A percentile compares a stretch with the other conserved stretches of the same genome.
phyloP scores from a whole-genome alignment of 1,140 invertebrate genomes.

The Diorhabda sublineata region DNA sequence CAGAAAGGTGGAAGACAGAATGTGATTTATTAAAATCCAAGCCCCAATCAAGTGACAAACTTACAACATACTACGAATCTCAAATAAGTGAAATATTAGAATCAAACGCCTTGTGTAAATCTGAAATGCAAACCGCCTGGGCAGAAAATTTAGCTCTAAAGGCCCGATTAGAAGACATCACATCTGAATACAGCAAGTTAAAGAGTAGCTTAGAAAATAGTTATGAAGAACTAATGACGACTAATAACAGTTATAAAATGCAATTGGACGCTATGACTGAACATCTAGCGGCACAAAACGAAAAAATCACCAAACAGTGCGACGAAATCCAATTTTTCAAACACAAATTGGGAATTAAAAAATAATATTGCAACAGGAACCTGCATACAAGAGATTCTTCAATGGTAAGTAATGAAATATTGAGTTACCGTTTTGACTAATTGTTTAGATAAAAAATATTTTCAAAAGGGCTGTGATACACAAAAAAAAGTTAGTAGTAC shows the following conservation, averaged over 20 bases:
- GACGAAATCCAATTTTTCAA: slow-evolving; percentile 62
- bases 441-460: background rate
- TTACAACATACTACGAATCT: slow-evolving; percentile 43
- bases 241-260: slow-evolving; percentile 77
- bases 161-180: slow-evolving; percentile 42
- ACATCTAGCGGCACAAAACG: slow-evolving; percentile 87
- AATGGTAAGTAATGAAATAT: no score
- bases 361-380: slow-evolving; percentile 21
- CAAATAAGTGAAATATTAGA: slow-evolving; percentile 42
- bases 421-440: background rate
- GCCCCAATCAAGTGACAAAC: slow-evolving; percentile 39
- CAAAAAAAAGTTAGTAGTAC: background rate
- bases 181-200: slow-evolving; percentile 37
- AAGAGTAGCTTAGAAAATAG: slow-evolving; percentile 46
- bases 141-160: slow-evolving; percentile 42
- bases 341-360: slow-evolving; percentile 37
- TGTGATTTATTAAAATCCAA: slow-evolving; percentile 51
- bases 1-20: slow-evolving; percentile 56
- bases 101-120: slow-evolving; percentile 32
- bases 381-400: no score
- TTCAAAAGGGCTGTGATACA: background rate
- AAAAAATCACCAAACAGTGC: slow-evolving; percentile 75
- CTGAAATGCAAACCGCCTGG: slow-evolving; percentile 37
- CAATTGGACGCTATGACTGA: slow-evolving; percentile 88
- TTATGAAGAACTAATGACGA: slow-evolving; percentile 54